phyloP scores from a whole-genome alignment of 2,888 invertebrate genomes.

The Digitonthophagus gazella region DNA sequence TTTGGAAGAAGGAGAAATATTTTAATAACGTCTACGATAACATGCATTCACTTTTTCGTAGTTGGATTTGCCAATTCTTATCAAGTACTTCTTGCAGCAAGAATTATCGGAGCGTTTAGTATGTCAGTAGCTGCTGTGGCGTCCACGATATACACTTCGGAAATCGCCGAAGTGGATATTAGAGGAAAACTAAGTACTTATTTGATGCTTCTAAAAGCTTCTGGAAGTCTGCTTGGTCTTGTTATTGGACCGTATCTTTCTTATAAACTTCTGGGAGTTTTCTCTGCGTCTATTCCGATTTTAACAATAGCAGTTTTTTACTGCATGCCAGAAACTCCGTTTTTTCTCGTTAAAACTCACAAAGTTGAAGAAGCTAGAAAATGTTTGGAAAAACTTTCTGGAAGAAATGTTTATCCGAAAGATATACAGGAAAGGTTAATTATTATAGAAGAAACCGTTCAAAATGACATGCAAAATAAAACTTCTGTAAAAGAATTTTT shows the following conservation, averaged over 20 bases:
- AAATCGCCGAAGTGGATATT: slow-evolving; percentile 52
- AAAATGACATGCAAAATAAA: slow-evolving; percentile 43
- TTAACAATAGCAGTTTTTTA: slow-evolving; percentile 46
- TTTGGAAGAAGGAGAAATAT: slow-evolving; percentile 58
- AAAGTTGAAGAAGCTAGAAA: slow-evolving; percentile 42
- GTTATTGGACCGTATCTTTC: slow-evolving; percentile 47
- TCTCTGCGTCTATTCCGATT: slow-evolving; percentile 44
- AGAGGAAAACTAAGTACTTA: slow-evolving; percentile 47
- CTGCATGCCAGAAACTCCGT: slow-evolving; percentile 54
- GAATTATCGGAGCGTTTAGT: slow-evolving; percentile 66
- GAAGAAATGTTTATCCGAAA: slow-evolving; percentile 44
- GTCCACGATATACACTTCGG: slow-evolving; percentile 48
- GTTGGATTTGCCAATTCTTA: slow-evolving; percentile 39
- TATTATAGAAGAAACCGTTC: slow-evolving; percentile 45
- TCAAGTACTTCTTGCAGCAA: slow-evolving; percentile 58
- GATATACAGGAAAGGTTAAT: slow-evolving; percentile 47
- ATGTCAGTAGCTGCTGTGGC: slow-evolving; percentile 58
- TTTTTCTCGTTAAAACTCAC: slow-evolving; percentile 49
- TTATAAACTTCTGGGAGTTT: slow-evolving; percentile 44
- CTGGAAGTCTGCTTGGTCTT: slow-evolving; percentile 47
- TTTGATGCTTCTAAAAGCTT: slow-evolving; percentile 45
- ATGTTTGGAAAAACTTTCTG: slow-evolving; percentile 41
- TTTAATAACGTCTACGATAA: slow-evolving; percentile 54
- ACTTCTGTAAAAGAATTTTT: slow-evolving; percentile 45
- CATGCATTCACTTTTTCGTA: slow-evolving; percentile 55